phyloP scores from a whole-genome alignment of 2,113 vertebrate species.

The Aphyosemion australe region DNA sequence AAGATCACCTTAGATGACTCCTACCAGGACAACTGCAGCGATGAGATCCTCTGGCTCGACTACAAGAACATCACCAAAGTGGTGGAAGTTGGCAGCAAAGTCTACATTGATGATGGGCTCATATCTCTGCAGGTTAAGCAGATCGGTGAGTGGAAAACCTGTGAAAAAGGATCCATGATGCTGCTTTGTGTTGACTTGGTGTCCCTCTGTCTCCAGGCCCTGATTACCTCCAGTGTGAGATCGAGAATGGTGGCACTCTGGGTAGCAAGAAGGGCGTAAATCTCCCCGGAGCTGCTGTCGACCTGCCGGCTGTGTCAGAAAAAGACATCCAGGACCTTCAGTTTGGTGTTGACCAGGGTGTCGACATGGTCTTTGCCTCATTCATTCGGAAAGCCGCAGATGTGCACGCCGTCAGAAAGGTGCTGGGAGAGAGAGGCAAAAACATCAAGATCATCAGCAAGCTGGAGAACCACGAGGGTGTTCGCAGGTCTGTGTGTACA shows the following conservation, averaged over 20 bases:
- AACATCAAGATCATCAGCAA: slow-evolving; percentile 99
- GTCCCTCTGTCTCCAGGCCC: slow-evolving; percentile 74
- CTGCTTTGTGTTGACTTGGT: background rate
- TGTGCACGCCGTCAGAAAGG: slow-evolving; percentile 89
- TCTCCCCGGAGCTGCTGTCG: slow-evolving; percentile 91
- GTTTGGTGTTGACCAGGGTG: slow-evolving; percentile 90
- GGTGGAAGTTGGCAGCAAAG: slow-evolving; percentile 89
- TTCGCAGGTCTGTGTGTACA: slow-evolving; percentile 85
- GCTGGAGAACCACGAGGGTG: slow-evolving; percentile 97
- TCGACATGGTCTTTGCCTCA: slow-evolving; percentile 98
- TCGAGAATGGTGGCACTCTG: slow-evolving; percentile 91
- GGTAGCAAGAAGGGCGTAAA: slow-evolving; percentile 99
- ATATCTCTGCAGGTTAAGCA: slow-evolving; percentile 91
- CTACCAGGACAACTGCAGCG: slow-evolving; percentile 90
- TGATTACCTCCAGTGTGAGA: slow-evolving; percentile 85
- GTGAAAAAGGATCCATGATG: background rate
- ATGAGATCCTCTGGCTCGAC: slow-evolving; percentile 90
- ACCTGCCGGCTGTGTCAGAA: slow-evolving; percentile 92
- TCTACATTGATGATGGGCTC: slow-evolving; percentile 96
- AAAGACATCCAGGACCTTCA: slow-evolving; percentile 92
- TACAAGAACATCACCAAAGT: slow-evolving; percentile 96
- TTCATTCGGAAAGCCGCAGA: slow-evolving; percentile 96
- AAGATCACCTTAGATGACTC: slow-evolving; percentile 90
- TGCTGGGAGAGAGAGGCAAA: slow-evolving; percentile 96
- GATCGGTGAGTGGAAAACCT: slow-evolving; percentile 80